Evolutionary conservation across 2,888 invertebrate species (phyloP).

Genomic region (Epistrophe eligans): DNA sequence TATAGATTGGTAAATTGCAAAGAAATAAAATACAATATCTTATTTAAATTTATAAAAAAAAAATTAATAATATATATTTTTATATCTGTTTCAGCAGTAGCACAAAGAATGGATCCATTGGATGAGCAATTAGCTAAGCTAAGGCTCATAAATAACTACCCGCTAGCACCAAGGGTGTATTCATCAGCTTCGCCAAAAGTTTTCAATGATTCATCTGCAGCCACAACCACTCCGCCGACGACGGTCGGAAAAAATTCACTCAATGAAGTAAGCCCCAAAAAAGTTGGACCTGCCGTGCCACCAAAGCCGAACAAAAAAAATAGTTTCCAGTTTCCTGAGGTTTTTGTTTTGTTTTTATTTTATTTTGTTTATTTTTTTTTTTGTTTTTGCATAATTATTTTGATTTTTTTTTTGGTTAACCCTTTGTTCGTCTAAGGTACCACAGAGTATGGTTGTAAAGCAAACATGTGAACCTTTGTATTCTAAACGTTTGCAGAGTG

Average conservation of each 20-base stretch:
- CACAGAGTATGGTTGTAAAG: conserved; percentile 90
- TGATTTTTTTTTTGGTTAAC: conserved; percentile 38
- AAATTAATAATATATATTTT: background rate
- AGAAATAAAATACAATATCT: no score
- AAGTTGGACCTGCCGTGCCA: conserved; percentile 91
- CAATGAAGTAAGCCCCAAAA: conserved; percentile 83
- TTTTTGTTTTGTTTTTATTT: conserved; percentile 78
- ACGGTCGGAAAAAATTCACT: conserved; percentile 41
- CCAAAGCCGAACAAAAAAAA: conserved; percentile 90
- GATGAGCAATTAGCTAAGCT: conserved; percentile 89
- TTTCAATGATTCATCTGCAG: conserved; percentile 25
- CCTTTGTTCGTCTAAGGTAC: conserved; percentile 85
- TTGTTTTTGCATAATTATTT: conserved; percentile 8
- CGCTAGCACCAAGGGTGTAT: conserved; percentile 76
- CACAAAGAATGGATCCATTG: conserved; percentile 86
- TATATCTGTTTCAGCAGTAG: background rate
- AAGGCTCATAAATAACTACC: conserved; percentile 85
- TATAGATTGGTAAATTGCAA: no score
- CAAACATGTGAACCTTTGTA: conserved; percentile 90
- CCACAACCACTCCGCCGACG: background rate
- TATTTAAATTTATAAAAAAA: background rate
- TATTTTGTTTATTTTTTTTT: conserved; percentile 26
- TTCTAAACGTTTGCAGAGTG: conserved; percentile 88
- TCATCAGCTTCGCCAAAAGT: conserved; percentile 39
- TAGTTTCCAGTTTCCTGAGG: conserved; percentile 77